phyloP scores from a whole-genome alignment of 1,140 invertebrate species.

The Cyclargus thomasi region DNA sequence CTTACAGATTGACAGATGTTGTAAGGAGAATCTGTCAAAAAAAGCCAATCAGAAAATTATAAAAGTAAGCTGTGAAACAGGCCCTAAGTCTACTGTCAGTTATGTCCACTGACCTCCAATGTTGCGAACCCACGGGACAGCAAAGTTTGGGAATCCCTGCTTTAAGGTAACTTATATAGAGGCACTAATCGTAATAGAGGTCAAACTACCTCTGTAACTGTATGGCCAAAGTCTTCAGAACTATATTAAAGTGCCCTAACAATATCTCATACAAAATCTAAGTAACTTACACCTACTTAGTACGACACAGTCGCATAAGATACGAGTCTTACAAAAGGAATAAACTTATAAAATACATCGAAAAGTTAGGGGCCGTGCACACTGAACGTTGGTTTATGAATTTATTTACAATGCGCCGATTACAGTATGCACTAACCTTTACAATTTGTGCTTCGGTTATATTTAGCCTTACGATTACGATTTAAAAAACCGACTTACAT shows the following conservation, averaged over 20 bases:
- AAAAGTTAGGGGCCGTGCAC: conserved; percentile 44
- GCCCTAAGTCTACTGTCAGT: too few relatives aligned
- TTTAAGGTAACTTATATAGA: not conserved
- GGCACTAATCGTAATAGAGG: not conserved
- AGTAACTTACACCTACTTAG: conserved; percentile 48
- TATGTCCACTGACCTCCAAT: too few relatives aligned
- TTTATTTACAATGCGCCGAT: conserved; percentile 16
- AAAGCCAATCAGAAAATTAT: too few relatives aligned
- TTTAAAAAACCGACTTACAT: conserved; percentile 38
- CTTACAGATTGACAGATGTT: too few relatives aligned
- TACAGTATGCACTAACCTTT: conserved; percentile 40
- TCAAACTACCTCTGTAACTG: not conserved
- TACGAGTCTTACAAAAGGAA: conserved; percentile 17
- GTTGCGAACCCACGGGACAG: too few relatives aligned
- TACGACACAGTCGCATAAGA: conserved; percentile 41
- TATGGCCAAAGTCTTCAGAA: conserved; percentile 24
- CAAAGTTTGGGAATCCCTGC: too few relatives aligned
- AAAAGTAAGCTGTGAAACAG: too few relatives aligned
- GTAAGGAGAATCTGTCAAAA: too few relatives aligned
- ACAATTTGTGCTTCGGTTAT: conserved; percentile 51
- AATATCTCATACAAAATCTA: conserved; percentile 68
- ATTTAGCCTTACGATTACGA: conserved; percentile 45
- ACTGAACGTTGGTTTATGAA: conserved; percentile 20
- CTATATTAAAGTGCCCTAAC: conserved; percentile 45
- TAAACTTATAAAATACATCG: conserved; percentile 37